These are phyloP conservation scores for Gonioctena quinquepunctata DNA, from an alignment of 1,140 invertebrate species.

Conservation along the genomic window DNA sequence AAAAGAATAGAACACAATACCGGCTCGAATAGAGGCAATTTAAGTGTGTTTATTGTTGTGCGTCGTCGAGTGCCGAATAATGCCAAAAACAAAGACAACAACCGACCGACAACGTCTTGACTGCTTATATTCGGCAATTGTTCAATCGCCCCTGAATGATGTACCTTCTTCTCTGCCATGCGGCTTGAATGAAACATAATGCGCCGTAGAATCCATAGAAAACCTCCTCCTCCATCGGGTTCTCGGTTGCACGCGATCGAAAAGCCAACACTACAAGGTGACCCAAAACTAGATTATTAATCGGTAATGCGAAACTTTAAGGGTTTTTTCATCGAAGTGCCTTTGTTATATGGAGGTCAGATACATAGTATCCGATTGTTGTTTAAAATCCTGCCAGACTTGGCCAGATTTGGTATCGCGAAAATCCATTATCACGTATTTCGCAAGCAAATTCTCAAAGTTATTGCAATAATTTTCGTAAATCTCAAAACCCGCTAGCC, in stretches of 20 bases:
- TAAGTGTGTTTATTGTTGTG: conserved; percentile 2
- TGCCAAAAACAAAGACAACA: not conserved
- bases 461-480: no score
- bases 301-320: no score
- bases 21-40: conserved; percentile 5
- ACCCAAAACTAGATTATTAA: no score
- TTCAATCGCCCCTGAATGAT: conserved; percentile 7
- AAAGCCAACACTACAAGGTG: not conserved
- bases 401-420: no score
- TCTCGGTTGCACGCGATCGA: conserved; percentile 3
- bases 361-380: no score
- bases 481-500: no score
- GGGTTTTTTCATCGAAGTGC: no score
- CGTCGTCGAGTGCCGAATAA: conserved; percentile 4
- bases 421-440: no score
- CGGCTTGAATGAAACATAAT: conserved; percentile 3
- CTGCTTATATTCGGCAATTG: conserved; percentile 1
- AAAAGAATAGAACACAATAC: not conserved
- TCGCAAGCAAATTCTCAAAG: no score
- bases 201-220: conserved; percentile 5
- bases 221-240: not conserved
- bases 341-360: no score
- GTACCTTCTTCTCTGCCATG: not conserved
- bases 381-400: no score
- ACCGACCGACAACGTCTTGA: not conserved